Evolutionary conservation across 2,888 invertebrate genomes (phyloP).

Genomic region (Thysanoteuthis rhombus): DNA sequence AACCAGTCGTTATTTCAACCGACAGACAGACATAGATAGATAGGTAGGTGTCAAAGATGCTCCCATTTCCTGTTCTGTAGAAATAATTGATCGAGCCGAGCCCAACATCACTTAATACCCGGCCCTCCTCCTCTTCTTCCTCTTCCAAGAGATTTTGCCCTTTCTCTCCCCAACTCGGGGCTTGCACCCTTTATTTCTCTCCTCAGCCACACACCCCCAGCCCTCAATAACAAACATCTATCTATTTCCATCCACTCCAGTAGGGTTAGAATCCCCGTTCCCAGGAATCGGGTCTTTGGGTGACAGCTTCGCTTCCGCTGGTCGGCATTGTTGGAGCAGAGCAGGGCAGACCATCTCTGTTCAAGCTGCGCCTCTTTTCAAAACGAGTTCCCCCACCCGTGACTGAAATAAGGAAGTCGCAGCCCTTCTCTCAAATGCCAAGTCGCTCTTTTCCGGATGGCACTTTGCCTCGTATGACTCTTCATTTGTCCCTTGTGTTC

Average conservation of each 20-base stretch:
- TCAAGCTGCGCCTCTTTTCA: background rate
- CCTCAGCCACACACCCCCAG: too few species aligned
- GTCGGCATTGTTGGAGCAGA: background rate
- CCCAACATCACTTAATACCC: background rate
- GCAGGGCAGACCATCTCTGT: background rate
- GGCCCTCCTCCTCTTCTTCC: background rate
- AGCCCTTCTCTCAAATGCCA: background rate
- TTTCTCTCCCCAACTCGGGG: background rate
- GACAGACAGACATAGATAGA: background rate
- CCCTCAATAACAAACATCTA: background rate
- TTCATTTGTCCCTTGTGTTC: background rate
- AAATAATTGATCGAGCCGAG: background rate
- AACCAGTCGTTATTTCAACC: too few species aligned
- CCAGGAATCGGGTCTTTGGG: background rate
- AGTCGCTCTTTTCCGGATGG: background rate
- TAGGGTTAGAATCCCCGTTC: background rate
- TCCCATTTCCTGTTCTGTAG: background rate
- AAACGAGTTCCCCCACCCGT: background rate
- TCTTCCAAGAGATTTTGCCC: background rate
- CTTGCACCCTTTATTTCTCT: background rate
- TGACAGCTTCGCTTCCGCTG: background rate
- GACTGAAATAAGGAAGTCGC: background rate
- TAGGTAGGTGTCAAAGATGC: background rate
- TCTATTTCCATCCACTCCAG: background rate
- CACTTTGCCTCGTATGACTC: background rate